These are phyloP conservation scores for Noctua janthina DNA, from an alignment of 2,888 invertebrate species.

Conservation along the genomic window DNA sequence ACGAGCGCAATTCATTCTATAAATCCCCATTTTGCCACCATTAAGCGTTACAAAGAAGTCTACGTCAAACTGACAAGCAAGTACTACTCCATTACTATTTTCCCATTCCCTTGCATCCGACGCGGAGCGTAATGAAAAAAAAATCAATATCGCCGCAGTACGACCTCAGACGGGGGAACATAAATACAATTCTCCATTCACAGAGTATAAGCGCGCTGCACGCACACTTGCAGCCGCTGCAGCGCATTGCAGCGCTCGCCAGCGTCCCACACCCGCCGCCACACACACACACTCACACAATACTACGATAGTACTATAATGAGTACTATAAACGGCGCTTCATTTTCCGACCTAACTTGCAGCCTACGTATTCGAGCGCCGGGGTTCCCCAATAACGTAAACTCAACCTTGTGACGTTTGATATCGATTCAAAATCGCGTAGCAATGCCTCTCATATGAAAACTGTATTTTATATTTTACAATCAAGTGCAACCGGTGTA, in stretches of 20 bases:
- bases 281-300: conserved; percentile 73
- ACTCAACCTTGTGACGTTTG: conserved; percentile 66
- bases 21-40: conserved; percentile 43
- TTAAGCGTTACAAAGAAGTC: conserved; percentile 59
- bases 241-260: conserved; percentile 73
- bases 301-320: conserved; percentile 87
- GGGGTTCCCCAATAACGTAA: conserved; percentile 56
- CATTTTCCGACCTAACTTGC: conserved; percentile 85
- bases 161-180: conserved; percentile 77
- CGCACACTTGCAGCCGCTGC: conserved; percentile 72
- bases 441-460: conserved; percentile 52
- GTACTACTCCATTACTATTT: conserved; percentile 71
- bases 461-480: conserved; percentile 67
- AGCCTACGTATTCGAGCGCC: conserved; percentile 76
- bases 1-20: conserved; percentile 39
- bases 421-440: conserved; percentile 64
- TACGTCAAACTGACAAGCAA: conserved; percentile 64
- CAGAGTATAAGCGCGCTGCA: conserved; percentile 75
- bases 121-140: conserved; percentile 72
- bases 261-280: conserved; percentile 60
- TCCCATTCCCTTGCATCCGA: conserved; percentile 66
- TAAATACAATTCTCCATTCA: conserved; percentile 82
- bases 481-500: conserved; percentile 24
- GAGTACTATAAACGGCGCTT: conserved; percentile 88
- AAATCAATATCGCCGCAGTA: conserved; percentile 80